Conservation (phyloP, 2,888 invertebrate genomes). For the Callinectes sapidus region DNA sequence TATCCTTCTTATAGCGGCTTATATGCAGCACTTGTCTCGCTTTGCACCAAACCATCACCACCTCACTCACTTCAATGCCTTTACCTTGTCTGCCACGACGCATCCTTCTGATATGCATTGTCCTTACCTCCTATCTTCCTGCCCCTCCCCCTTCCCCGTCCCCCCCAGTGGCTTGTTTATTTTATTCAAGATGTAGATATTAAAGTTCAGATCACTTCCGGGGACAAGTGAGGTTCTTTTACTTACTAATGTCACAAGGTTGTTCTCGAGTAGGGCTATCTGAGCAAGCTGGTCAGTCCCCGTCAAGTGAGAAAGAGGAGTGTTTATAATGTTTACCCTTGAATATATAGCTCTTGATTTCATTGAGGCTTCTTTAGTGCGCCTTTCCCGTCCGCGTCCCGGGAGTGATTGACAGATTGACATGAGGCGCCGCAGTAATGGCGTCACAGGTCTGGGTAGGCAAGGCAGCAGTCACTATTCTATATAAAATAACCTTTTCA, state of each 20-base stretch:
- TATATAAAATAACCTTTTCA: neutral
- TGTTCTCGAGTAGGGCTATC: no score
- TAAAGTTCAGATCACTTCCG: no score
- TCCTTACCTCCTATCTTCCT: neutral
- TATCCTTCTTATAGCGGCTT: neutral
- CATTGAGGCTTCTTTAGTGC: neutral
- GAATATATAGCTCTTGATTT: neutral
- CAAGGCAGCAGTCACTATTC: neutral
- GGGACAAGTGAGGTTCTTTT: no score
- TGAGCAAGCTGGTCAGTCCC: no score
- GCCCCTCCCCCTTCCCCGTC: neutral
- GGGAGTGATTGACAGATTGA: no score
- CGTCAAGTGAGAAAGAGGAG: no score
- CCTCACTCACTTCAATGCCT: neutral
- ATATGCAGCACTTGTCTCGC: neutral
- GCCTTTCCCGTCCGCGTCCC: neutral
- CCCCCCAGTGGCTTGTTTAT: neutral
- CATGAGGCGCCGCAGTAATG: no score
- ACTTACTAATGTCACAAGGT: no score
- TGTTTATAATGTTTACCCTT: no score
- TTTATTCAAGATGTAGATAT: neutral
- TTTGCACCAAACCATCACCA: neutral
- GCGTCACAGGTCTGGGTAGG: neutral
- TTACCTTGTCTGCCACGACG: neutral
- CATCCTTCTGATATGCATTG: neutral